Evolutionary conservation across 2,888 invertebrate genomes (phyloP).

Genomic region (Alitta virens): DNA sequence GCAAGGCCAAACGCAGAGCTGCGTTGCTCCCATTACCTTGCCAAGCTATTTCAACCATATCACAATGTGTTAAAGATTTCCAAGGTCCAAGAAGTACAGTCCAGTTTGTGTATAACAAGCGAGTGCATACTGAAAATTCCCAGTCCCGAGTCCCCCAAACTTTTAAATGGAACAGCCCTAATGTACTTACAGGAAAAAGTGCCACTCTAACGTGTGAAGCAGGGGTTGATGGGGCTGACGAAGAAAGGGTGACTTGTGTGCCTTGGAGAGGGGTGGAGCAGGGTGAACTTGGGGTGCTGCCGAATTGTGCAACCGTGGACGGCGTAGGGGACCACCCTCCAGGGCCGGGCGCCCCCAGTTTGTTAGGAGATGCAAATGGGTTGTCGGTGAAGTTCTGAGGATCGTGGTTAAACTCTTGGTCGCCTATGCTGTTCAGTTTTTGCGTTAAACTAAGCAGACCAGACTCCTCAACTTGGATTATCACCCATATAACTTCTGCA

Average conservation of each 20-base stretch:
- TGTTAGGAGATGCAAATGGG: conserved; percentile 17
- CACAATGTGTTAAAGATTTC: no score
- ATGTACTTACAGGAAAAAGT: conserved; percentile 19
- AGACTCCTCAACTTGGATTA: conserved; percentile 76
- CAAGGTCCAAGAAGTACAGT: no score
- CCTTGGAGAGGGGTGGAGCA: neutral
- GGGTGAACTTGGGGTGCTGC: conserved; percentile 22
- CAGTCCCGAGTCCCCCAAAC: no score
- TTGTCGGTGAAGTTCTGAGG: conserved; percentile 5
- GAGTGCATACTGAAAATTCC: no score
- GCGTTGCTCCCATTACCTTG: no score
- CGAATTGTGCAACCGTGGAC: conserved; percentile 16
- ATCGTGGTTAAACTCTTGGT: conserved; percentile 10
- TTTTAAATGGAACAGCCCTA: no score
- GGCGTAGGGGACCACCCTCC: conserved; percentile 7
- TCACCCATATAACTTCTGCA: conserved; percentile 78
- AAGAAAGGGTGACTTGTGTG: conserved; percentile 1
- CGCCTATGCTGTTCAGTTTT: conserved; percentile 23
- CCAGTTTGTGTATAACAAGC: no score
- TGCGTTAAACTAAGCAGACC: conserved; percentile 79
- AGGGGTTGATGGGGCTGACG: neutral
- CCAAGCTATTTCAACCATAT: no score
- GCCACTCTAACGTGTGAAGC: conserved; percentile 14
- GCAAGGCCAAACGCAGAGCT: no score
- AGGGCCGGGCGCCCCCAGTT: neutral